Evolutionary conservation across 2,797 vertebrate species (phyloP), one percentile per base, ranked within the genome.

Genomic region (Oceanodroma leucorhoa): DNA sequence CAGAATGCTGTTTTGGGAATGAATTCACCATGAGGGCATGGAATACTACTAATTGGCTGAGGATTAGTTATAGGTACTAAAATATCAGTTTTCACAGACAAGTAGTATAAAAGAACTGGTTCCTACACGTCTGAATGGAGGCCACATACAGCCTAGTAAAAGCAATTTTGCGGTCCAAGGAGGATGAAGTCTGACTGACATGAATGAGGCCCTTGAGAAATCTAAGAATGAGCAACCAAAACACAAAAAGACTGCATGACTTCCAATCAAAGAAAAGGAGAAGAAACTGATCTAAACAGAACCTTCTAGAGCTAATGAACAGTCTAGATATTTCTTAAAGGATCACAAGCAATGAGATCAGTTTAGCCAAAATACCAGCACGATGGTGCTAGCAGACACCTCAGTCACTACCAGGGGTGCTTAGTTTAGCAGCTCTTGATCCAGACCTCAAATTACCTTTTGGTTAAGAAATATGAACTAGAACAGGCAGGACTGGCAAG

Each of bases 21-120:
- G 58, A 90, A 90, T 76, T 72, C n/a, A 66, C 55, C 79, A 65
- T 7, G 30, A 90, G 83, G 60, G 64, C 86, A 95, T 5, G 22
- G 81, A 89, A 90, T 87, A 66, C 43, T 87, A 34, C 73, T 80
- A 65, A 71, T 29, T 66, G 64, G 36, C 36, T 36, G 36, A 36
- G 36, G 36, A 36, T 36, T 36, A 78, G 32, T 61, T 85, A 77
- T 4, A 77, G 78, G 78, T 84, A 89, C 64, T 91, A 85, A 85
- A 87, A 85, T 89, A 94, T 54, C 90, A 80, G 57, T 92, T 95
- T 94, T 95, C 93, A 90, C 11, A 78, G 32, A 85, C 11, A 65
- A 89, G 36, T 0, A 57, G 29, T 27, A 32, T 67, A 80, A 84
- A 65, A 93, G 34, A 61, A 70, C 72, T 20, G 7, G 53, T 75